Conservation (phyloP, 2,888 invertebrate genomes). For the Pachydiplax longipennis region DNA sequence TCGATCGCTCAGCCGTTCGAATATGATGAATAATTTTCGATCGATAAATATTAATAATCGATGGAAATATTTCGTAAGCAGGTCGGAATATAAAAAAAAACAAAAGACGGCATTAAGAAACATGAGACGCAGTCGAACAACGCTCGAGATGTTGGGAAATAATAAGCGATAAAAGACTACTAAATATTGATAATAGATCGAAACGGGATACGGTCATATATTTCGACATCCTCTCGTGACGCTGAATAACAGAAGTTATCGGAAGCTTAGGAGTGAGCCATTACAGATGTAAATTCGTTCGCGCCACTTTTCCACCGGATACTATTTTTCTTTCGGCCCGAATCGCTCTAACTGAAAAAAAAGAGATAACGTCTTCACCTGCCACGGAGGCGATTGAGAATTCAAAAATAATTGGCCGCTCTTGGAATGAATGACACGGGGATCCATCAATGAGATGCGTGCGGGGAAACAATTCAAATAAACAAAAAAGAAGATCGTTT, state of each 20-base stretch:
- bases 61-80: neutral
- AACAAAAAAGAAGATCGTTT: neutral
- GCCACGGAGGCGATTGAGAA: slow-evolving; percentile 32
- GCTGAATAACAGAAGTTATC: neutral
- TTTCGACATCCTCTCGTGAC: neutral
- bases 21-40: neutral
- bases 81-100: neutral
- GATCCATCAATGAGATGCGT: slow-evolving; percentile 13
- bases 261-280: neutral
- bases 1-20: neutral
- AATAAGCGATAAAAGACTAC: neutral
- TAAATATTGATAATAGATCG: neutral
- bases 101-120: neutral
- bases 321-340: slow-evolving; percentile 12
- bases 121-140: neutral
- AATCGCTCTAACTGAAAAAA: neutral
- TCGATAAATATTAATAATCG: neutral
- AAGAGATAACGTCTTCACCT: slow-evolving; percentile 36
- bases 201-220: neutral
- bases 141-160: neutral
- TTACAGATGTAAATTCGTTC: slow-evolving; percentile 21
- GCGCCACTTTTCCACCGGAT: slow-evolving; percentile 17
- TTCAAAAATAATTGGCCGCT: slow-evolving; percentile 27
- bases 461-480: neutral
- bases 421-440: neutral